Percentiles rank a stretch among this genome's conserved stretches.
phyloP scores from a whole-genome alignment of 1,140 invertebrate genomes.

The Conus betulinus region DNA sequence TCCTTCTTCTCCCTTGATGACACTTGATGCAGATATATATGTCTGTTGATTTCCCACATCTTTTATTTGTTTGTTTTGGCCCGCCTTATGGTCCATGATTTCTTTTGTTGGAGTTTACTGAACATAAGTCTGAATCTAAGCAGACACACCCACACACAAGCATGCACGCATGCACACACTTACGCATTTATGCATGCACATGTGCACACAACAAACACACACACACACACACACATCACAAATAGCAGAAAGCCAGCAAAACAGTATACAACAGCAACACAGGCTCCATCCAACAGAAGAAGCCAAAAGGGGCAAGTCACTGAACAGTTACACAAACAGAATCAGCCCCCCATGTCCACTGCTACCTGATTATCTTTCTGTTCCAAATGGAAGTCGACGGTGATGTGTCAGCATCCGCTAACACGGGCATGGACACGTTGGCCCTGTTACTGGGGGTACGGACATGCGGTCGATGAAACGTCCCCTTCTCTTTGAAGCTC shows the following conservation, averaged over 20 bases:
- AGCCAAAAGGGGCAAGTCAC: too few relatives aligned
- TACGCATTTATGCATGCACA: neutral
- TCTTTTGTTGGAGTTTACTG: too few relatives aligned
- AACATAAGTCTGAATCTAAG: neutral
- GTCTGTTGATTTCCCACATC: too few relatives aligned
- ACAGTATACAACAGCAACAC: too few relatives aligned
- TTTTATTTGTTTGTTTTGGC: too few relatives aligned
- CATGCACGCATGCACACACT: neutral
- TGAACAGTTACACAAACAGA: too few relatives aligned
- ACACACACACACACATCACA: neutral
- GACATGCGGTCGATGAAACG: neutral
- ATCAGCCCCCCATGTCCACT: neutral
- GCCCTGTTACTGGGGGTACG: neutral
- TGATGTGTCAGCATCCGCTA: constrained; percentile 68
- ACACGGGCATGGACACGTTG: constrained; percentile 45
- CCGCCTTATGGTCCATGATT: too few relatives aligned
- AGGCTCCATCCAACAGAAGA: too few relatives aligned
- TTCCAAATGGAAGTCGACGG: constrained; percentile 56
- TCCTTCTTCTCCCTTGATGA: too few relatives aligned
- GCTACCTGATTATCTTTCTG: constrained; percentile 46
- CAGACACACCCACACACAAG: neutral
- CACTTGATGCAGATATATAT: too few relatives aligned
- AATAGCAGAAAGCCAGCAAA: too few relatives aligned
- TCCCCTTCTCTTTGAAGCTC: constrained; percentile 55
- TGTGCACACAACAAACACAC: too few relatives aligned